Evolutionary conservation across 2,113 vertebrate genomes (phyloP), one percentile per base, ranked within the genome.

Genomic region (Lipophrys pholis): DNA sequence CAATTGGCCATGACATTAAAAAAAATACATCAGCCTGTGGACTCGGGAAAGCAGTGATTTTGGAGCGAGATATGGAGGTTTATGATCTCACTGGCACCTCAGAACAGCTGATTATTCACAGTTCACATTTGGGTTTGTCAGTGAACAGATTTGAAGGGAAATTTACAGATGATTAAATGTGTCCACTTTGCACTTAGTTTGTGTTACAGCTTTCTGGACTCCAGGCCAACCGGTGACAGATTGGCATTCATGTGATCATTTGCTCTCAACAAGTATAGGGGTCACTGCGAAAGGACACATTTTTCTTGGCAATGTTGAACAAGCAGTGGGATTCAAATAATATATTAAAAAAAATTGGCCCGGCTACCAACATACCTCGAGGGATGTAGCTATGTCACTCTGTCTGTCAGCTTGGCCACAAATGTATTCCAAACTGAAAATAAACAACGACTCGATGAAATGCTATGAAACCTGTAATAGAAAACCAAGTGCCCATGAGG

Each of bases 21-120:
- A 66, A 42, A 78, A 87, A 77, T 40, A 75, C 21, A 66, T 67
- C 42, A 70, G 39, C 10, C 46, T 59, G 61, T 4, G 9, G 10
- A 62, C 48, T n/a, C 78, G 6, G 49, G 49, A 41, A 68, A 39
- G 35, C n/a, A 41, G 6, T 21, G 15, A 60, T 50, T 69, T 5
- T 38, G 48, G 15, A 49, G 2, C 21, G 2, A 2, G 7, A 59
- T 57, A 17, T 7, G 36, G 39, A 54, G 16, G 11, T 66, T 14
- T 41, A 54, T 2, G 12, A 39, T 67, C 67, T 66, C 21, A 21
- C 53, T 75, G 59, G 60, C 56, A 59, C 42, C 39, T 15, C 21
- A 35, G 46, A 69, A 54, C 21, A 75, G 14, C 17, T 52, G 38
- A 69, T 64, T 7, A 53, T 51, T 56, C 10, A 59, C 48, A 57